Evolutionary conservation across 2,888 invertebrate genomes (phyloP).

Genomic region (Scaptomyza reducta): DNA sequence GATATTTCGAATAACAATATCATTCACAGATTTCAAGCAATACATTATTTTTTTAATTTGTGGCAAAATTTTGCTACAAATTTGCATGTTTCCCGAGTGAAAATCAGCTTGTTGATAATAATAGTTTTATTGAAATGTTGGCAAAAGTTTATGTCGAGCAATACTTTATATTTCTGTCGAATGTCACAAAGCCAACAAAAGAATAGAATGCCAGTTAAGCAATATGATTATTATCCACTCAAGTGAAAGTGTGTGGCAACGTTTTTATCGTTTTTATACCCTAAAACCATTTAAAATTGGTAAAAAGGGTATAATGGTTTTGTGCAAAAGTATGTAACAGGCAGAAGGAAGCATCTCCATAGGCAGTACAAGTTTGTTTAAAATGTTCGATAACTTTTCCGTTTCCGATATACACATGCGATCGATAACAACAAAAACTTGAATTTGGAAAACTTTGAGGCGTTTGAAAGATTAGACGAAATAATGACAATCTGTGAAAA

Average conservation of each 20-base stretch:
- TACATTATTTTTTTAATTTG: too few relatives aligned
- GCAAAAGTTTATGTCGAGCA: conserved; percentile 28
- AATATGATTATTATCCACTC: conserved; percentile 34
- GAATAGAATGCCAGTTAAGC: conserved; percentile 62
- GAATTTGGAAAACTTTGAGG: too few relatives aligned
- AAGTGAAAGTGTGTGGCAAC: conserved; percentile 61
- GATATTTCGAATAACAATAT: conserved; percentile 30
- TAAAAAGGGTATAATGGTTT: too few relatives aligned
- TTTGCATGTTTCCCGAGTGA: conserved; percentile 58
- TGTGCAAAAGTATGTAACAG: too few relatives aligned
- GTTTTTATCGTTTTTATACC: conserved; percentile 5
- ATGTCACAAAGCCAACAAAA: conserved; percentile 54
- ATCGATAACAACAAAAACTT: too few relatives aligned
- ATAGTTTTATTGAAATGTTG: conserved; percentile 41
- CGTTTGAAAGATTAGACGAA: too few relatives aligned
- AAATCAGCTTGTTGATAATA: conserved; percentile 41
- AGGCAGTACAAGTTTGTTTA: too few relatives aligned
- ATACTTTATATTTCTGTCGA: conserved; percentile 67
- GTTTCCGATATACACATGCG: too few relatives aligned
- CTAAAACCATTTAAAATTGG: too few relatives aligned
- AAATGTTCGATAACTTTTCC: too few relatives aligned
- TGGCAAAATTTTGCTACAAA: conserved; percentile 15
- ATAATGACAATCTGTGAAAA: too few relatives aligned
- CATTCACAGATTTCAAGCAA: conserved; percentile 21
- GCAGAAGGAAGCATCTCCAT: too few relatives aligned